phyloP scores from a whole-genome alignment of 23 tunicate genomes.

The Ascidia mentula region DNA sequence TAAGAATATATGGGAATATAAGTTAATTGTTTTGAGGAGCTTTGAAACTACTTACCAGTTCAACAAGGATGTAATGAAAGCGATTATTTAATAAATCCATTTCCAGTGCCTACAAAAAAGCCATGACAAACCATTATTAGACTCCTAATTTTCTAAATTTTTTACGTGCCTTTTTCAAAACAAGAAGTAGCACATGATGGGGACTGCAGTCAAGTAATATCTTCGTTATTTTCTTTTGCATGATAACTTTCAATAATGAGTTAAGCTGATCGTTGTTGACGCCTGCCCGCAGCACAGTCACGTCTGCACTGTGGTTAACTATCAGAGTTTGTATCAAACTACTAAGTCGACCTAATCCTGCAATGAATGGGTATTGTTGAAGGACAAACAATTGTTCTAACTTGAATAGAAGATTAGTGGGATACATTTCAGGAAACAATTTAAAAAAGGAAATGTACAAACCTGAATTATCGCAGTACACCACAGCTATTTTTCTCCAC shows the following conservation, averaged over 20 bases:
- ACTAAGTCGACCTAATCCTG: not conserved
- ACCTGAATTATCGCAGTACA: slow-evolving; percentile 35
- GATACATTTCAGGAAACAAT: too few relatives aligned
- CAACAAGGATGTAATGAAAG: slow-evolving; percentile 4
- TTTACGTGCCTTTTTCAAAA: slow-evolving; percentile 23
- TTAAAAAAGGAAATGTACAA: too few relatives aligned
- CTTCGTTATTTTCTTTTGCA: not conserved
- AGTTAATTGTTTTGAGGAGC: not conserved
- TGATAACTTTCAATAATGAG: not conserved
- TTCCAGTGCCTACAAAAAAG: slow-evolving; percentile 1
- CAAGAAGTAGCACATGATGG: slow-evolving; percentile 5
- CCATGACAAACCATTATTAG: not conserved
- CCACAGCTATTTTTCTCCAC: slow-evolving; percentile 41
- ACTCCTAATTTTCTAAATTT: not conserved
- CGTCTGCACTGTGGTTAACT: not conserved
- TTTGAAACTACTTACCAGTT: not conserved
- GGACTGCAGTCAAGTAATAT: slow-evolving; percentile 22
- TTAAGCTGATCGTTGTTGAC: not conserved
- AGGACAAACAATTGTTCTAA: not conserved
- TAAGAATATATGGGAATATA: too few relatives aligned
- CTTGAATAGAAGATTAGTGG: not conserved
- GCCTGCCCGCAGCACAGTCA: slow-evolving; percentile 4
- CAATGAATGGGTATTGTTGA: not conserved
- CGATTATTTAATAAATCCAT: not conserved
- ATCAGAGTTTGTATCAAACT: not conserved